Evolutionary conservation across 2,113 vertebrate genomes (phyloP).

Genomic region (Panurus biarmicus): DNA sequence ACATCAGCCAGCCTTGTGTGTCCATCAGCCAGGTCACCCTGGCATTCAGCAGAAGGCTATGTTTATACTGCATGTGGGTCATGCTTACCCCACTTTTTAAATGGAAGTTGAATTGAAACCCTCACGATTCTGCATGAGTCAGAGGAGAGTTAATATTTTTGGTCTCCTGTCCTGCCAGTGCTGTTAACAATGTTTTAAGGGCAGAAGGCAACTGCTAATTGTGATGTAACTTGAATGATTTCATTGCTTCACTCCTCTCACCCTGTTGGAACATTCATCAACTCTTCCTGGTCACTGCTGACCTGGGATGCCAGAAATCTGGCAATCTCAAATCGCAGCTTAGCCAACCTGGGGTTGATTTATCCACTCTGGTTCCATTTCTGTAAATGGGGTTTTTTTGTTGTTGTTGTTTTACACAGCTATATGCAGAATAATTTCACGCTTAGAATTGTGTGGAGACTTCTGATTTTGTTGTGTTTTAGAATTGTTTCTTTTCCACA

Average conservation of each 20-base stretch:
- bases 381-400: neutral
- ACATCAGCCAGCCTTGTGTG: neutral
- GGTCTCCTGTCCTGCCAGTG: neutral
- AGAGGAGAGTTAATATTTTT: neutral
- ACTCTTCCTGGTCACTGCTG: neutral
- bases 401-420: neutral
- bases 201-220: conserved; percentile 30
- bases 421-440: neutral
- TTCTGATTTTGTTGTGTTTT: neutral
- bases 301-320: conserved; percentile 13
- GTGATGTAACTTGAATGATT: conserved; percentile 55
- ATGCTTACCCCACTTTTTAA: neutral
- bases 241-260: conserved; percentile 22
- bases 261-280: neutral
- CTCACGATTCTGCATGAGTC: neutral
- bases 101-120: neutral
- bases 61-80: neutral
- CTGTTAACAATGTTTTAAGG: neutral
- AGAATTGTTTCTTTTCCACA: neutral
- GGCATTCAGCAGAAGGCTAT: neutral
- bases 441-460: neutral
- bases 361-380: neutral
- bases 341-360: neutral
- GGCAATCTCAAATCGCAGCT: neutral
- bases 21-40: neutral